phyloP scores from a whole-genome alignment of 2,888 invertebrate species.

The Scaeva pyrastri region DNA sequence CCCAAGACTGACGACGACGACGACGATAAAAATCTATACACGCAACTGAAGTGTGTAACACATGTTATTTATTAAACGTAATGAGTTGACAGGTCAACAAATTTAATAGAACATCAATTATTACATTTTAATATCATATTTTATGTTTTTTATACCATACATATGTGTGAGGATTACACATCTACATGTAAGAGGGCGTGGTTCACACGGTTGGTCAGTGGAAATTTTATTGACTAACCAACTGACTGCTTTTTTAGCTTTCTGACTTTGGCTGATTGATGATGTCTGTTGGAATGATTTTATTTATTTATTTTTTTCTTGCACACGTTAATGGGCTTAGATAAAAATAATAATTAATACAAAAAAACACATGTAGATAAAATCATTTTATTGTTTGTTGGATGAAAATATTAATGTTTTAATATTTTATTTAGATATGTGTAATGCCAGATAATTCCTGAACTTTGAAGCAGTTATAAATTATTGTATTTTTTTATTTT shows the following conservation, averaged over 20 bases:
- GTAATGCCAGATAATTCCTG: too few relatives aligned
- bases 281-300: neutral
- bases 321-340: conserved; percentile 2
- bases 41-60: conserved; percentile 73
- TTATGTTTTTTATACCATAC: conserved; percentile 20
- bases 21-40: conserved; percentile 65
- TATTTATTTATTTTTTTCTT: neutral
- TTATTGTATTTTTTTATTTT: too few relatives aligned
- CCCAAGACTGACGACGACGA: too few relatives aligned
- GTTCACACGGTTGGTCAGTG: conserved; percentile 31
- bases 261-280: conserved; percentile 15
- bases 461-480: too few relatives aligned
- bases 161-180: neutral
- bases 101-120: conserved; percentile 74
- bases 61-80: conserved; percentile 73
- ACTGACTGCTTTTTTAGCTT: neutral
- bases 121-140: conserved; percentile 73
- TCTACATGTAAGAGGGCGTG: conserved; percentile 56
- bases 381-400: conserved; percentile 7
- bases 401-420: neutral
- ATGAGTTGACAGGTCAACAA: conserved; percentile 74
- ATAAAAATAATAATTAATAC: neutral
- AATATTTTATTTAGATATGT: neutral
- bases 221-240: neutral
- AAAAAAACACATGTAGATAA: neutral